These are phyloP conservation scores for Gallinago paraguaiae DNA, from an alignment of 2,113 vertebrate genomes.

Conservation along the genomic window DNA sequence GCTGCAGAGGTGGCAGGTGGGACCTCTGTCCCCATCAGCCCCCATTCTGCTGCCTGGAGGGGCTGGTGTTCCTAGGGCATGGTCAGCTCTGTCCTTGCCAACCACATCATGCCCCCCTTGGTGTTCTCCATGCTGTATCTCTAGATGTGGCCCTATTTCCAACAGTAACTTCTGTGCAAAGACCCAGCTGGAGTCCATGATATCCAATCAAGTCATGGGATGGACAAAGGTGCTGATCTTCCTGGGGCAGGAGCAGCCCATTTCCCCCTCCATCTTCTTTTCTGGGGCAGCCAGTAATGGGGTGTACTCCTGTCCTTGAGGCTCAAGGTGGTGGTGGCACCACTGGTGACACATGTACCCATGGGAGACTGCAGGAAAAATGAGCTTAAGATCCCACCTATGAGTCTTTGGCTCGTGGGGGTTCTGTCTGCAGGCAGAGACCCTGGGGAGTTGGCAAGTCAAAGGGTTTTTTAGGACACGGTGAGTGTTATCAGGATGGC, in stretches of 20 bases:
- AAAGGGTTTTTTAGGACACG: accelerated
- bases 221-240: background rate
- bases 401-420: background rate
- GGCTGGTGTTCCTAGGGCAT: background rate
- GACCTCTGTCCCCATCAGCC: background rate
- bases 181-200: accelerated
- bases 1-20: background rate
- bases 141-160: background rate
- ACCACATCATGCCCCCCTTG: background rate
- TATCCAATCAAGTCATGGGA: accelerated
- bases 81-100: background rate
- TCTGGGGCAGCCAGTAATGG: background rate
- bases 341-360: background rate
- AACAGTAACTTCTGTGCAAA: background rate
- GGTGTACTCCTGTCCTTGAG: background rate
- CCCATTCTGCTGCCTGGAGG: background rate
- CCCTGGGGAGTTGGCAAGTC: background rate
- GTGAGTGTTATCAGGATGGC: background rate
- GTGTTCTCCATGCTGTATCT: accelerated
- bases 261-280: background rate
- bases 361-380: background rate
- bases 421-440: background rate
- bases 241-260: background rate
- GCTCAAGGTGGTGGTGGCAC: background rate
- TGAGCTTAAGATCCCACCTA: background rate